Percentiles rank a stretch among this genome's conserved stretches.
These are phyloP conservation scores for Brachionus rubens DNA, from an alignment of 1,140 invertebrate species.

Conservation along the genomic window DNA sequence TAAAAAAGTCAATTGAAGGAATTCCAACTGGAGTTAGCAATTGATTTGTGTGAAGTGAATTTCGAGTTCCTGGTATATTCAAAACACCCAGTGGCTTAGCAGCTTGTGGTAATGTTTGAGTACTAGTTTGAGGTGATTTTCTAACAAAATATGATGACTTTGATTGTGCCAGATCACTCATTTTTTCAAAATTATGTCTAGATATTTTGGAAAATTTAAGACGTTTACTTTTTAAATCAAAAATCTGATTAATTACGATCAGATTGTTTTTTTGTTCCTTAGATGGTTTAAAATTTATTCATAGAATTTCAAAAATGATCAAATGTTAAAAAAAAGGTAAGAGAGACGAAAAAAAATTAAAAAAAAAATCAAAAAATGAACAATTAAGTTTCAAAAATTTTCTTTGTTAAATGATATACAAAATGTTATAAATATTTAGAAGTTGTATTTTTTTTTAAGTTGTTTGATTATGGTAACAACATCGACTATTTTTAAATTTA, in stretches of 20 bases:
- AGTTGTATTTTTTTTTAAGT: slow-evolving; percentile 15
- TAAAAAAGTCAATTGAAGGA: slow-evolving; percentile 25
- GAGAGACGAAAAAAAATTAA: background rate
- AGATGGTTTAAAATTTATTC: slow-evolving; percentile 15
- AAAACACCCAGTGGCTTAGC: background rate
- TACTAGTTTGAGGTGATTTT: background rate
- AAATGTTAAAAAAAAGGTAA: background rate
- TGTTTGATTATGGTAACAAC: background rate
- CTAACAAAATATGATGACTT: slow-evolving; percentile 44
- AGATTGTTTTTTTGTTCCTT: background rate
- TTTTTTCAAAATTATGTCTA: too few relatives aligned
- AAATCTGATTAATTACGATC: slow-evolving; percentile 34
- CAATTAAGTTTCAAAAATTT: slow-evolving; percentile 23
- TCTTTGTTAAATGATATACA: slow-evolving; percentile 16
- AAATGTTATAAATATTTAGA: slow-evolving; percentile 22
- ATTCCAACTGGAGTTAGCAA: slow-evolving; percentile 37
- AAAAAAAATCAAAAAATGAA: background rate
- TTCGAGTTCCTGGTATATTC: slow-evolving; percentile 37
- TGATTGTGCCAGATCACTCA: slow-evolving; percentile 2
- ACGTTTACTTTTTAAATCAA: too few relatives aligned
- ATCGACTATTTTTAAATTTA: background rate
- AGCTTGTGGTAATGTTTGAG: background rate
- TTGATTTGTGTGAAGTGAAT: slow-evolving; percentile 31
- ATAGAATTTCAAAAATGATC: slow-evolving; percentile 1
- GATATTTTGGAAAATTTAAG: too few relatives aligned